Percentiles rank a stretch among this genome's conserved stretches.
Conservation (phyloP, 2,113 vertebrate species). For the Hipposideros armiger region DNA sequence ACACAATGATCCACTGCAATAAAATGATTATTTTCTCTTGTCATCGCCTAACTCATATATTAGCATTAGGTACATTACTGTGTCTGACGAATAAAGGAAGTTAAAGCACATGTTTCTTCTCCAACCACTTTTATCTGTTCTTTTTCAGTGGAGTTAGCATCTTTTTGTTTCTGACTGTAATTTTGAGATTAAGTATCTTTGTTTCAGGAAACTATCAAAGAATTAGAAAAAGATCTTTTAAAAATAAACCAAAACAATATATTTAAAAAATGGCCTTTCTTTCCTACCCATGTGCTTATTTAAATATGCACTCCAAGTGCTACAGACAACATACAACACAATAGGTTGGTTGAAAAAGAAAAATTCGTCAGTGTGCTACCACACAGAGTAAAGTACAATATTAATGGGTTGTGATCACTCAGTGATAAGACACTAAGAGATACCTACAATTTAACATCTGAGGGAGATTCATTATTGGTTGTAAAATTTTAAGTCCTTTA, state of each 20-base stretch:
- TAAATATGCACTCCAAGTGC: constrained; percentile 64
- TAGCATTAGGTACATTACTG: constrained; percentile 58
- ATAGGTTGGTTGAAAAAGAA: constrained; percentile 56
- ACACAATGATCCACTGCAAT: not conserved
- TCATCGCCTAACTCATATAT: not conserved
- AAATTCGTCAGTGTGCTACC: constrained; percentile 63
- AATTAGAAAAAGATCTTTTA: constrained; percentile 48
- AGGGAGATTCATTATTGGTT: not conserved
- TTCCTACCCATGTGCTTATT: constrained; percentile 63
- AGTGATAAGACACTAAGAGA: not conserved
- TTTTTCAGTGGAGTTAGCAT: constrained; percentile 57
- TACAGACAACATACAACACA: constrained; percentile 73
- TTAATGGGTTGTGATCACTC: constrained; percentile 73
- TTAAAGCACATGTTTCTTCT: constrained; percentile 52
- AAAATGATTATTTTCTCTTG: constrained; percentile 71
- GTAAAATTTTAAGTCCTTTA: constrained; percentile 22
- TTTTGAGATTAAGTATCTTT: constrained; percentile 59
- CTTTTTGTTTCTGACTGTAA: constrained; percentile 58
- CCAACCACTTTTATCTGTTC: not conserved
- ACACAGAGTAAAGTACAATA: constrained; percentile 59
- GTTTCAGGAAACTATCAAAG: constrained; percentile 62
- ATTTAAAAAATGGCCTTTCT: constrained; percentile 71
- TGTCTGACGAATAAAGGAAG: constrained; percentile 23
- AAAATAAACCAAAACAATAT: constrained; percentile 48
- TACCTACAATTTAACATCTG: not conserved